These are phyloP conservation scores for Eubasilissa regina DNA, from an alignment of 1,140 invertebrate species.

Conservation along the genomic window DNA sequence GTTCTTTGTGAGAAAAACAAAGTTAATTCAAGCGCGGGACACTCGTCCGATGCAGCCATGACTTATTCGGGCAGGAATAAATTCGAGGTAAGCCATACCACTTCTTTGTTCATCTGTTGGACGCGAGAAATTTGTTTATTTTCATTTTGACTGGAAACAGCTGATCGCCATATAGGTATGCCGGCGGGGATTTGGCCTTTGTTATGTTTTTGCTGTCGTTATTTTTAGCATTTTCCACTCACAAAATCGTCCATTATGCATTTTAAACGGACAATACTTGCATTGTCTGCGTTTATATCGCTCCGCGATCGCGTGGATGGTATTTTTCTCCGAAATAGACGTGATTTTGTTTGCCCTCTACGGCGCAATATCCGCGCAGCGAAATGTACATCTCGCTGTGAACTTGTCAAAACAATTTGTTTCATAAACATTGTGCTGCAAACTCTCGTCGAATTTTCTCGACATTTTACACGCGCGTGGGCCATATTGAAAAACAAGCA, in stretches of 20 bases:
- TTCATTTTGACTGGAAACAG: conserved; percentile 67
- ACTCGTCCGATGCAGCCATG: conserved; percentile 65
- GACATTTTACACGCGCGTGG: no score
- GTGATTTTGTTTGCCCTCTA: conserved; percentile 5
- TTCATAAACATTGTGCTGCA: no score
- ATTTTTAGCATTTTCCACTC: not conserved
- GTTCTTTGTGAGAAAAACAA: not conserved
- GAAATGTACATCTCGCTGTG: not conserved
- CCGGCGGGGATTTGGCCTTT: conserved; percentile 60
- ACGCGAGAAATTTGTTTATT: conserved; percentile 65
- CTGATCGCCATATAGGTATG: conserved; percentile 63
- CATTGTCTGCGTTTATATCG: not conserved
- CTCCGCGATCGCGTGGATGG: not conserved
- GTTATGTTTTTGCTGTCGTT: conserved; percentile 54
- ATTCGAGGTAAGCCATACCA: conserved; percentile 70
- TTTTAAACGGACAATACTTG: not conserved
- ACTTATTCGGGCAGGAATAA: conserved; percentile 74
- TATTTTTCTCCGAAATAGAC: not conserved
- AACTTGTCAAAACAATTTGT: no score
- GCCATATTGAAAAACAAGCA: no score
- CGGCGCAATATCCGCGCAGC: conserved; percentile 7
- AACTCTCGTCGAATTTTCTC: no score
- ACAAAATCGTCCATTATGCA: not conserved
- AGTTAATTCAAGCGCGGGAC: not conserved
- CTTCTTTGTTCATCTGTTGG: conserved; percentile 60